Percentiles rank a stretch among this genome's conserved stretches.
These are phyloP conservation scores for Acrocephalus kingi DNA, from an alignment of 2,113 vertebrate genomes.

Conservation along the genomic window DNA sequence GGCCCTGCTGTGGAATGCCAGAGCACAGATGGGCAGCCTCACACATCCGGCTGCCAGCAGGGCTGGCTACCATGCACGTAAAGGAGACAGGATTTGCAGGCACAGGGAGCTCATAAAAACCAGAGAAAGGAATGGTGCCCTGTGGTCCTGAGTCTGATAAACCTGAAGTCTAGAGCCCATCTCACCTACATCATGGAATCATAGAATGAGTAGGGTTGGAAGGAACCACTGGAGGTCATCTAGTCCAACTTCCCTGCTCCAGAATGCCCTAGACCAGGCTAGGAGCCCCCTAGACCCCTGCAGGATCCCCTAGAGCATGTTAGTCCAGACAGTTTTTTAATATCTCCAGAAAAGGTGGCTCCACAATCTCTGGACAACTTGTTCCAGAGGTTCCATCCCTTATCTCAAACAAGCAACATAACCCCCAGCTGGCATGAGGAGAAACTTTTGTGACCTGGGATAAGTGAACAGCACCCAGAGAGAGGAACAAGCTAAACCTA, in stretches of 20 bases:
- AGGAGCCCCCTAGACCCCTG: neutral
- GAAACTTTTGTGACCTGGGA: neutral
- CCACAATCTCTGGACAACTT: neutral
- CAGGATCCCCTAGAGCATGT: neutral
- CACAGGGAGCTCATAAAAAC: neutral
- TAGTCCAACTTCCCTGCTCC: neutral
- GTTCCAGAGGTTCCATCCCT: neutral
- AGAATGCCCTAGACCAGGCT: neutral
- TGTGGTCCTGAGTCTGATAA: neutral
- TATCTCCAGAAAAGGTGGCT: neutral
- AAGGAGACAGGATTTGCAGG: neutral
- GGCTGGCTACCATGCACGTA: fast-evolving
- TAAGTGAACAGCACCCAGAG: neutral
- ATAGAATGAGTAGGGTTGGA: neutral
- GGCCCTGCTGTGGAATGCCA: neutral
- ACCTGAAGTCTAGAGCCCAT: neutral
- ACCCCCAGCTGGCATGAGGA: neutral
- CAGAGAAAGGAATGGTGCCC: neutral
- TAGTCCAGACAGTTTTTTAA: neutral
- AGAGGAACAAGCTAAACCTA: neutral
- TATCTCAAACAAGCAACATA: neutral
- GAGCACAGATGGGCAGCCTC: neutral
- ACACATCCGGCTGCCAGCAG: neutral
- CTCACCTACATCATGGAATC: neutral
- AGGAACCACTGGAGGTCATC: neutral